Evolutionary conservation across 1,140 invertebrate genomes (phyloP).

Genomic region (Telenomus remus): DNA sequence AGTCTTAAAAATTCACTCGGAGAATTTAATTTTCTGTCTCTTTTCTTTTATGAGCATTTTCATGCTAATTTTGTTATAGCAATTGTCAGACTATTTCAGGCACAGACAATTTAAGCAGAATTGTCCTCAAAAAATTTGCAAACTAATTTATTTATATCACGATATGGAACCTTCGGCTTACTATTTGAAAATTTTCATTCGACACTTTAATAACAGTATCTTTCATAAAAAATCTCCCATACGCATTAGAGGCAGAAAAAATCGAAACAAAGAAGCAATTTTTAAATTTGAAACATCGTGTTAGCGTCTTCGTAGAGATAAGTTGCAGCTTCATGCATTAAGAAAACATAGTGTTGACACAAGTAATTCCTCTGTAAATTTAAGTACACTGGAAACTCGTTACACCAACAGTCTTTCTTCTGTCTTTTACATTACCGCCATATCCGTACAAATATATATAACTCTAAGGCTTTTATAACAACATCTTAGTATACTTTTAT

Average conservation of each 20-base stretch:
- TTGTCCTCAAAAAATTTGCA: no score
- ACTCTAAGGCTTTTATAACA: conserved; percentile 24
- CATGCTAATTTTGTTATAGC: no score
- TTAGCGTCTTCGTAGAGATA: conserved; percentile 31
- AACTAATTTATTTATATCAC: no score
- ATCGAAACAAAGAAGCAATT: conserved; percentile 1
- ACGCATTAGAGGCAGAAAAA: neutral
- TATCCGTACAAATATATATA: conserved; percentile 22
- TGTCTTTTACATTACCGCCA: conserved; percentile 12
- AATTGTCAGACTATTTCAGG: no score
- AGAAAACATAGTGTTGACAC: conserved; percentile 46
- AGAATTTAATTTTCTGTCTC: no score
- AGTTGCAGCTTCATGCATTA: conserved; percentile 46
- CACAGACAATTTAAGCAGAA: no score
- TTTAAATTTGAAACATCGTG: conserved; percentile 19
- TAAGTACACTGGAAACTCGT: conserved; percentile 50
- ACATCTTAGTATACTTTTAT: conserved; percentile 45
- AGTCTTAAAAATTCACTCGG: no score
- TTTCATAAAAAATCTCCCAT: no score
- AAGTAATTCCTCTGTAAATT: conserved; percentile 52
- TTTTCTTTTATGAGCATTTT: no score
- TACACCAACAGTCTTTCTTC: conserved; percentile 46
- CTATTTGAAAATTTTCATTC: no score
- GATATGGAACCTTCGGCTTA: no score
- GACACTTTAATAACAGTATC: no score